These are phyloP conservation scores for Naso thynnoides DNA, from an alignment of 2,797 vertebrate genomes.

Conservation along the genomic window DNA sequence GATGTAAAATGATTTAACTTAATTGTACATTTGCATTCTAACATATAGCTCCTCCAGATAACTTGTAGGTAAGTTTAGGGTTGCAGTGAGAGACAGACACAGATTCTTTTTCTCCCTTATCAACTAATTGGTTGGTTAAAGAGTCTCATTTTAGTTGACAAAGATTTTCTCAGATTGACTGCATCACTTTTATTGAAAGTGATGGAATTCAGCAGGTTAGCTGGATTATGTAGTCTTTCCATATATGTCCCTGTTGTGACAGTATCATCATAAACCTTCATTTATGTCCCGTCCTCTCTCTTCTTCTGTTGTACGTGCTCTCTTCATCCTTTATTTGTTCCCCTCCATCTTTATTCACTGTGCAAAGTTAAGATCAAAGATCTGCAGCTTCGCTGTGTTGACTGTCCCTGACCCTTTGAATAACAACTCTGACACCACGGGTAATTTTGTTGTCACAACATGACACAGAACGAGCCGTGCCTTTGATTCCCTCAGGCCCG, in stretches of 20 bases:
- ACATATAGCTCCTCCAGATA: too few species aligned
- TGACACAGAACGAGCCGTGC: background rate
- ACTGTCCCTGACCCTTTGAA: conserved; percentile 87
- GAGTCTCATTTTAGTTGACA: too few species aligned
- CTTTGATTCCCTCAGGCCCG: conserved; percentile 18
- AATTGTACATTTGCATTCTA: too few species aligned
- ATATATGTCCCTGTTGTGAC: background rate
- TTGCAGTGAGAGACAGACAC: too few species aligned
- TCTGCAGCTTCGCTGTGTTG: conserved; percentile 84
- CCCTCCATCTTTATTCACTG: conserved; percentile 32
- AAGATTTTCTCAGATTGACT: too few species aligned
- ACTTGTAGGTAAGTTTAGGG: too few species aligned
- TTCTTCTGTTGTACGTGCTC: conserved; percentile 11
- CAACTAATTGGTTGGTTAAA: too few species aligned
- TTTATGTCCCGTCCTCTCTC: background rate
- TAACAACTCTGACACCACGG: conserved; percentile 88
- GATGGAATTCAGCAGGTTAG: background rate
- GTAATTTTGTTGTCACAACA: conserved; percentile 75
- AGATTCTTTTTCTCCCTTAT: too few species aligned
- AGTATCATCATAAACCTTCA: background rate
- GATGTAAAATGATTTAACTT: too few species aligned
- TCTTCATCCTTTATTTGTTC: conserved; percentile 27
- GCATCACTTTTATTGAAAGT: background rate
- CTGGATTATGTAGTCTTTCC: background rate
- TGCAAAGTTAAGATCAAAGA: conserved; percentile 83